A percentile compares a stretch with the other conserved stretches of the same genome.
phyloP scores from a whole-genome alignment of 2,113 vertebrate genomes.

The Vulpes ferrilata region DNA sequence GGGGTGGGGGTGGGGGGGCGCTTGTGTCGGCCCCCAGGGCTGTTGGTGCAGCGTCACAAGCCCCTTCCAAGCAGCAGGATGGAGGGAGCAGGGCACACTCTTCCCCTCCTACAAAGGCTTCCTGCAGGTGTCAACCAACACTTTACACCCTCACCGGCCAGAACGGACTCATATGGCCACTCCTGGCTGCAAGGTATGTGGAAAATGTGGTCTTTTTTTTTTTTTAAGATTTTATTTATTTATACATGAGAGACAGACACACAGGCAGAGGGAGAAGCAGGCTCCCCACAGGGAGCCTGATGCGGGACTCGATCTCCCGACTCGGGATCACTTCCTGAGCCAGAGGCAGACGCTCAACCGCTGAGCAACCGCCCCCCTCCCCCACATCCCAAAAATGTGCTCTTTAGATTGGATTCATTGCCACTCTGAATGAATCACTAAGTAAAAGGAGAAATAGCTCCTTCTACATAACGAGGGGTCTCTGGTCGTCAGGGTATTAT shows the following conservation, averaged over 20 bases:
- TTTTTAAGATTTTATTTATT: too few relatives aligned
- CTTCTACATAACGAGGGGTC: not conserved
- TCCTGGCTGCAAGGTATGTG: not conserved
- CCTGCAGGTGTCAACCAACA: not conserved
- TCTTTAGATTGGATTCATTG: not conserved
- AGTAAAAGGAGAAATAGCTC: not conserved
- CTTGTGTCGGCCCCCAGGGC: too few relatives aligned
- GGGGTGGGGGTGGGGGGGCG: too few relatives aligned
- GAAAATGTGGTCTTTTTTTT: not conserved
- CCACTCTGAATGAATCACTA: not conserved
- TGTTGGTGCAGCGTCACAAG: not conserved
- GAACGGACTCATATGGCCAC: not conserved
- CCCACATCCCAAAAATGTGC: not conserved
- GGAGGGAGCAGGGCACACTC: too few relatives aligned
- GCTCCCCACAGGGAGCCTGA: too few relatives aligned
- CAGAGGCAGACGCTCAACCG: too few relatives aligned
- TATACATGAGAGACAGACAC: too few relatives aligned
- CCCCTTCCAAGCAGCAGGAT: not conserved
- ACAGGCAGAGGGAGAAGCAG: too few relatives aligned
- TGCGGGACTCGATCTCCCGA: too few relatives aligned
- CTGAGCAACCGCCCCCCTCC: too few relatives aligned
- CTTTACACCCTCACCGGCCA: not conserved
- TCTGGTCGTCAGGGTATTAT: not conserved
- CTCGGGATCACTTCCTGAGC: too few relatives aligned
- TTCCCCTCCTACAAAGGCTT: not conserved